Percentiles rank a stretch among this genome's conserved stretches.
These are phyloP conservation scores for Cardinalis cardinalis DNA, from an alignment of 2,113 vertebrate species.

Conservation along the genomic window DNA sequence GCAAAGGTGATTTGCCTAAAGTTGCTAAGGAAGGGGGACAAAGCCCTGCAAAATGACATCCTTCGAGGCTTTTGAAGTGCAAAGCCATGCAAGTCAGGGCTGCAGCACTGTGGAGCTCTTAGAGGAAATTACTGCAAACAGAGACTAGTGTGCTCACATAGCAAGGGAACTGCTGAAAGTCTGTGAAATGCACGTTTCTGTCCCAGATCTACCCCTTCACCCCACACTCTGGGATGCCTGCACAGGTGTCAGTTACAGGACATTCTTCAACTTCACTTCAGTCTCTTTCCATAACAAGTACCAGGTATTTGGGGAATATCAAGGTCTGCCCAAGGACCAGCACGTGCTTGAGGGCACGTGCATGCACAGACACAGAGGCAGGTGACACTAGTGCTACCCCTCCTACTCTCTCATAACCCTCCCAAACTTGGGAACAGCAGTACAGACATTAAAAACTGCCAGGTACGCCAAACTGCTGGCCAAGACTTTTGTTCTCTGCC, in stretches of 20 bases:
- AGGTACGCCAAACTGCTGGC: background rate
- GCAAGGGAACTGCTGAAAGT: background rate
- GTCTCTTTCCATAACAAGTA: background rate
- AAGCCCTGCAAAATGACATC: background rate
- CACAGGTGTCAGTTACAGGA: background rate
- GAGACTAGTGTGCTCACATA: rapidly evolving
- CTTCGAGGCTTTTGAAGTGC: background rate
- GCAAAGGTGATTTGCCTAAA: conserved; percentile 37
- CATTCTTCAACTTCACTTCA: background rate
- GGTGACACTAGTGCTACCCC: background rate
- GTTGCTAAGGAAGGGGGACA: background rate
- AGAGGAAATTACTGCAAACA: background rate
- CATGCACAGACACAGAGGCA: background rate
- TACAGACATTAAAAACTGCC: rapidly evolving
- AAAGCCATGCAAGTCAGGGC: background rate
- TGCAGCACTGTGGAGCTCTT: background rate
- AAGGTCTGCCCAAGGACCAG: background rate
- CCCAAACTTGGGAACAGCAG: background rate
- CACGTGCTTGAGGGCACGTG: background rate
- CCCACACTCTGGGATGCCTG: background rate
- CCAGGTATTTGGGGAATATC: background rate
- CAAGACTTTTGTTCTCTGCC: background rate
- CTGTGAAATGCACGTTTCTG: background rate
- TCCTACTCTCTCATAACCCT: background rate
- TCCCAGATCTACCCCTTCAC: background rate